Evolutionary conservation across 2,888 invertebrate genomes (phyloP).

Genomic region (Orthonychiurus folsomi): DNA sequence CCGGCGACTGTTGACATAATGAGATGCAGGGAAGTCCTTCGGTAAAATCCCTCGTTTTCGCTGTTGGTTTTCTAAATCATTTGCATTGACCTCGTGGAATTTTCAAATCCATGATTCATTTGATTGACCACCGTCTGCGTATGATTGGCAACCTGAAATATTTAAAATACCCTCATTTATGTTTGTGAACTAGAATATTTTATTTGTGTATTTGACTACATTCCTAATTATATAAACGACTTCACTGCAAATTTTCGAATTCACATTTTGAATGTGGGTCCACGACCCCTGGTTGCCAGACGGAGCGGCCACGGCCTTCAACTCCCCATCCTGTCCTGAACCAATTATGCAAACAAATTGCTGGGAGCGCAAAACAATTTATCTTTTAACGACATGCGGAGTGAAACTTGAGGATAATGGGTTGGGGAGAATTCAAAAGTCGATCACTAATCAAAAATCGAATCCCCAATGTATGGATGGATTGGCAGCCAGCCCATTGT

Average conservation of each 20-base stretch:
- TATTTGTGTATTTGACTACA: too few relatives aligned
- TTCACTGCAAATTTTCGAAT: too few relatives aligned
- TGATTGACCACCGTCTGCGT: too few relatives aligned
- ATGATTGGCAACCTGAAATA: too few relatives aligned
- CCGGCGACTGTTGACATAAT: slow-evolving; percentile 13
- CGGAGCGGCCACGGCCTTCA: too few relatives aligned
- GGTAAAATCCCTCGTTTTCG: neutral
- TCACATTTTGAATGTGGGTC: too few relatives aligned
- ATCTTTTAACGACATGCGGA: neutral
- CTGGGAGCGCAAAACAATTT: neutral
- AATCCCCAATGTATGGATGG: neutral
- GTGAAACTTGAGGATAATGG: neutral
- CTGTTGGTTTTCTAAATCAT: neutral
- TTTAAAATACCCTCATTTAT: too few relatives aligned
- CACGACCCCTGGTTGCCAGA: too few relatives aligned
- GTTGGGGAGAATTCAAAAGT: neutral
- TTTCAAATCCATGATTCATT: neutral
- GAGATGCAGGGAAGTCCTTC: neutral
- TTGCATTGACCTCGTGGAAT: neutral
- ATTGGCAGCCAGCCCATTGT: too few relatives aligned
- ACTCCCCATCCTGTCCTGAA: neutral
- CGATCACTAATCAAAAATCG: slow-evolving; percentile 1
- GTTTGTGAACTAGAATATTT: too few relatives aligned
- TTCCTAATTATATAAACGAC: too few relatives aligned
- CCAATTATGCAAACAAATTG: neutral